Evolutionary conservation across 2,797 vertebrate species (phyloP).

Genomic region (Enteromius treurensis): DNA sequence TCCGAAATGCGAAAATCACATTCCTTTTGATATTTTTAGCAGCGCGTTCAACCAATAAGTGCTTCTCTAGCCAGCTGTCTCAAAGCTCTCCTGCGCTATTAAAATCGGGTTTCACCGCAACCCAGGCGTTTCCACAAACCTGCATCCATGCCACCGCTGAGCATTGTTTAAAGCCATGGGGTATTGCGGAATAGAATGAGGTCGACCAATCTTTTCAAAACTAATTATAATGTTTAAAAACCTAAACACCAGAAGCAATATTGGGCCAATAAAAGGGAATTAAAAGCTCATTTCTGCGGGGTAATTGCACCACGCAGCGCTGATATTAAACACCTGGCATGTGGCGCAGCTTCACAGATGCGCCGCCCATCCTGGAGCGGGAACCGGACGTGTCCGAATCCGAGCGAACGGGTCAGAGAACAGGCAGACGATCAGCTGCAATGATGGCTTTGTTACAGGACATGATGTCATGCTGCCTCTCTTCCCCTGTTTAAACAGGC

Average conservation of each 20-base stretch:
- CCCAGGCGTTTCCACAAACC: constrained; percentile 47
- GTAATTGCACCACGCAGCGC: constrained; percentile 56
- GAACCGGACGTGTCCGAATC: constrained; percentile 9
- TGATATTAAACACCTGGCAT: constrained; percentile 62
- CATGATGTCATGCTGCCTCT: constrained; percentile 50
- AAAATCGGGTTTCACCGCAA: constrained; percentile 37
- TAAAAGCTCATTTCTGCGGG: constrained; percentile 64
- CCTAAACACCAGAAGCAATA: constrained; percentile 64
- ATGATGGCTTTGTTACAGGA: constrained; percentile 56
- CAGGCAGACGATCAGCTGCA: constrained; percentile 52
- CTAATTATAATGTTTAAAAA: constrained; percentile 63
- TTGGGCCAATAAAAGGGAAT: constrained; percentile 62
- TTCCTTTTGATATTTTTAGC: constrained; percentile 42
- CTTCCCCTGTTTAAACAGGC: constrained; percentile 45
- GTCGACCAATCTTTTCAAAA: constrained; percentile 64
- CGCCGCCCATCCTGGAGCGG: constrained; percentile 32
- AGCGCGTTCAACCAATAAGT: constrained; percentile 33
- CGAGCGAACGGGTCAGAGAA: constrained; percentile 48
- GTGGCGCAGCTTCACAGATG: constrained; percentile 52
- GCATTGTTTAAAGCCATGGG: constrained; percentile 61
- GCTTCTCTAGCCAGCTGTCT: constrained; percentile 45
- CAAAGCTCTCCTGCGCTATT: constrained; percentile 53
- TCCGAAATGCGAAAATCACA: constrained; percentile 36
- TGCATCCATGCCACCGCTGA: constrained; percentile 43
- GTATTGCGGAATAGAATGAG: constrained; percentile 62